phyloP scores from a whole-genome alignment of 92 coral and sea anemone genomes.

The Epizoanthus rinbou region DNA sequence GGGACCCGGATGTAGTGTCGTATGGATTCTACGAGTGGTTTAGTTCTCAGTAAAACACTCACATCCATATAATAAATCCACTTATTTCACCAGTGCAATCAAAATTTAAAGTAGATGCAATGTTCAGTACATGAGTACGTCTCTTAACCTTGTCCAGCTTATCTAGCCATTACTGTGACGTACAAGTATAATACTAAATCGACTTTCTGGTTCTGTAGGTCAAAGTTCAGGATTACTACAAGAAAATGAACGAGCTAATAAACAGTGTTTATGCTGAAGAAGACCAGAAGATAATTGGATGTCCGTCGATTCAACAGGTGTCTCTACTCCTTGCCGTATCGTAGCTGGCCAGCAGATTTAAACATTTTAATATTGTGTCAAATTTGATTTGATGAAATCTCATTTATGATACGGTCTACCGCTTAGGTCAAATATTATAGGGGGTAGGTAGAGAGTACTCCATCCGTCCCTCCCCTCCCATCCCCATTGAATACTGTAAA shows the following conservation, averaged over 20 bases:
- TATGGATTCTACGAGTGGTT: too few species aligned
- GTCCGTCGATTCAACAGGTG: slow-evolving; percentile 97
- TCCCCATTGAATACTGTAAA: too few species aligned
- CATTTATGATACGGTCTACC: background rate
- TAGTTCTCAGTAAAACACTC: too few species aligned
- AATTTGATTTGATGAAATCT: background rate
- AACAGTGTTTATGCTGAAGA: slow-evolving; percentile 82
- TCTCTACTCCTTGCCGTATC: slow-evolving; percentile 22
- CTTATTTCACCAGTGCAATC: too few species aligned
- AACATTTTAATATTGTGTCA: background rate
- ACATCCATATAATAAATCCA: too few species aligned
- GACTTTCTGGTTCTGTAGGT: slow-evolving; percentile 55
- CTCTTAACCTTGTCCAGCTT: too few species aligned
- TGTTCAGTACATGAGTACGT: too few species aligned
- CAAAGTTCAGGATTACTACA: slow-evolving; percentile 93
- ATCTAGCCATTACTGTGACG: too few species aligned
- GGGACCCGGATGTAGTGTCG: too few species aligned
- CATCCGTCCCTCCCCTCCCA: too few species aligned
- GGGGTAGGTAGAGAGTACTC: too few species aligned
- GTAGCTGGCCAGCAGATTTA: background rate
- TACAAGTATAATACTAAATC: background rate
- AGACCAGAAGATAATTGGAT: slow-evolving; percentile 93
- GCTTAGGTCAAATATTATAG: background rate
- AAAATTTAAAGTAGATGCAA: too few species aligned
- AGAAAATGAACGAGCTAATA: slow-evolving; percentile 89